phyloP scores from a whole-genome alignment of 2,888 invertebrate species.

The Calameuta idolon region DNA sequence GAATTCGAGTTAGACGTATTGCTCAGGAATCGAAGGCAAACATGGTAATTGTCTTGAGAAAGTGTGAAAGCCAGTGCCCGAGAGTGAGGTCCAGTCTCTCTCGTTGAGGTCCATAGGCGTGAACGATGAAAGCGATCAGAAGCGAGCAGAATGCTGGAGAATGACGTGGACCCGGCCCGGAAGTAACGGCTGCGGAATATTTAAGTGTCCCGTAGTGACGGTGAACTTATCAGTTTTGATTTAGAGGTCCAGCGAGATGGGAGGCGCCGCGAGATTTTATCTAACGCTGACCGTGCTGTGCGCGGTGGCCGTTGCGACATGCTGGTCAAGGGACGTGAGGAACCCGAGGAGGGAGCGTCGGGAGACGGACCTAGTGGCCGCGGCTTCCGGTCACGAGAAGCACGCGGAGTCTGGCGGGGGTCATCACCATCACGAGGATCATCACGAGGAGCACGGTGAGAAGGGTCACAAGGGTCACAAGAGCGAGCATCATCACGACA shows the following conservation, averaged over 20 bases:
- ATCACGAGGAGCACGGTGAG: constrained; percentile 27
- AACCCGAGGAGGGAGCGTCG: constrained; percentile 15
- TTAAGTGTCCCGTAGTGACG: constrained; percentile 49
- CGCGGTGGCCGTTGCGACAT: constrained; percentile 24
- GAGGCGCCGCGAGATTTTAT: constrained; percentile 22
- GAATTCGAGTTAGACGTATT: constrained; percentile 5
- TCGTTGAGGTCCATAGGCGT: background rate
- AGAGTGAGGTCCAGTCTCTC: background rate
- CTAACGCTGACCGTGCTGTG: background rate
- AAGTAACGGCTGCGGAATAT: constrained; percentile 46
- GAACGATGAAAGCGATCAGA: constrained; percentile 5
- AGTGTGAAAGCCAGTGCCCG: constrained; percentile 35
- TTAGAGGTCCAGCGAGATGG: constrained; percentile 43
- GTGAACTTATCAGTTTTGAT: constrained; percentile 47
- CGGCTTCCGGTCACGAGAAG: constrained; percentile 27
- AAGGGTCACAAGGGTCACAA: constrained; percentile 79
- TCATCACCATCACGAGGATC: constrained; percentile 33
- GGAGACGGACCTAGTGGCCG: constrained; percentile 30
- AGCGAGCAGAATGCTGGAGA: background rate
- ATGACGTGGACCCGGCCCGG: constrained; percentile 24
- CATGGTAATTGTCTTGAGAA: constrained; percentile 30
- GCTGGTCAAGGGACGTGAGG: constrained; percentile 40
- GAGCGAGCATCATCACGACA: constrained; percentile 78
- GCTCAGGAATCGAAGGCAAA: constrained; percentile 2
- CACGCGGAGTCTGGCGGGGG: constrained; percentile 29